Evolutionary conservation across 1,140 invertebrate genomes (phyloP).

Genomic region (Gonioctena quinquepunctata): DNA sequence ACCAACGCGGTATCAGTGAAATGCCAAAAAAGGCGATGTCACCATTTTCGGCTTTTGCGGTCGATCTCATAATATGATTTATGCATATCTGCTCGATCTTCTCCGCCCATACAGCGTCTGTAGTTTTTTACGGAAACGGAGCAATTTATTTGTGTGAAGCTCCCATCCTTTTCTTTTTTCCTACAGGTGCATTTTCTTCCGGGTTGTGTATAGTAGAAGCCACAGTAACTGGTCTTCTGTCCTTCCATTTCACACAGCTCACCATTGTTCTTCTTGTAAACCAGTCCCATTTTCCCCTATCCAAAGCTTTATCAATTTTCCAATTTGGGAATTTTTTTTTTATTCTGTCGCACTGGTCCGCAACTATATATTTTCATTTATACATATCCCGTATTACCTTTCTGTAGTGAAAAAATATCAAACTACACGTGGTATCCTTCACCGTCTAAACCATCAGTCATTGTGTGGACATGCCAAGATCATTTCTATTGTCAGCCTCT

Average conservation of each 20-base stretch:
- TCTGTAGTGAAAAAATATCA: slow-evolving; percentile 28
- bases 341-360: slow-evolving; percentile 50
- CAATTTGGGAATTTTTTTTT: slow-evolving; percentile 35
- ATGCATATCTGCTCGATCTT: no score
- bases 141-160: no score
- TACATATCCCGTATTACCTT: not conserved
- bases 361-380: slow-evolving; percentile 34
- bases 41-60: no score
- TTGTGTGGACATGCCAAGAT: slow-evolving; percentile 20
- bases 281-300: slow-evolving; percentile 43
- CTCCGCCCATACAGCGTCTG: no score
- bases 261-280: slow-evolving; percentile 39
- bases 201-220: slow-evolving; percentile 16
- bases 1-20: no score
- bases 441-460: slow-evolving; percentile 18
- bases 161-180: no score
- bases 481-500: not conserved
- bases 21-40: no score
- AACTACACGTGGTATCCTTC: slow-evolving; percentile 28
- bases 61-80: no score
- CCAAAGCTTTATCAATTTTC: slow-evolving; percentile 47
- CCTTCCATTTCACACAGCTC: slow-evolving; percentile 52
- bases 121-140: no score
- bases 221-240: slow-evolving; percentile 51
- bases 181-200: not conserved